Evolutionary conservation across 1,140 invertebrate genomes (phyloP).

Genomic region (Meloidogyne hapla): DNA sequence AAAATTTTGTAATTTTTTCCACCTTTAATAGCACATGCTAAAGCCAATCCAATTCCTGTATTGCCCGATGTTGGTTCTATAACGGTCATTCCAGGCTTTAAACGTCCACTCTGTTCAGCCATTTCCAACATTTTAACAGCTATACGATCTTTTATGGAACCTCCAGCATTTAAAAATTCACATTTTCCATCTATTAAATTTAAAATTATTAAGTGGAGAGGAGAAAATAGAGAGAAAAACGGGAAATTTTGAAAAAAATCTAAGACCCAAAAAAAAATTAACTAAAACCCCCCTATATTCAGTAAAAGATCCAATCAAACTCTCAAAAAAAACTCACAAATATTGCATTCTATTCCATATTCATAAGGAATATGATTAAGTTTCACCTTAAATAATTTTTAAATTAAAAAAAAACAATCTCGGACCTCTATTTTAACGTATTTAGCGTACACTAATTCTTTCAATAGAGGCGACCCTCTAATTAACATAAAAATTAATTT

Average conservation of each 20-base stretch:
- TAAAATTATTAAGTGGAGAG: constrained; percentile 20
- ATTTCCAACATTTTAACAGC: constrained; percentile 89
- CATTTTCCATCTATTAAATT: constrained; percentile 85
- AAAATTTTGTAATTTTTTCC: neutral
- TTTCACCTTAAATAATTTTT: constrained; percentile 60
- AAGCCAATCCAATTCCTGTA: constrained; percentile 84
- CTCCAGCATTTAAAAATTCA: constrained; percentile 95
- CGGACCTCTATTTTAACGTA: too few species aligned
- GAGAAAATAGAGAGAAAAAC: too few species aligned
- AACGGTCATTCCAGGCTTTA: constrained; percentile 36
- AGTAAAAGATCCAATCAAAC: too few species aligned
- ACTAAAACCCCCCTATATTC: too few species aligned
- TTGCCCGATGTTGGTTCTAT: constrained; percentile 68
- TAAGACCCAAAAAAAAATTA: too few species aligned
- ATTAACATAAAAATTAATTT: too few species aligned
- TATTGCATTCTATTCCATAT: constrained; percentile 82
- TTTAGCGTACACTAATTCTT: too few species aligned
- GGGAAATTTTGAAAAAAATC: constrained; percentile 14
- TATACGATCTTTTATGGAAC: constrained; percentile 90
- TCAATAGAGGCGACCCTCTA: too few species aligned
- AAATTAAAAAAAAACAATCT: too few species aligned
- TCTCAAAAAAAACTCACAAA: constrained; percentile 73
- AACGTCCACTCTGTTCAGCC: constrained; percentile 79
- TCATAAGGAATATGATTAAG: constrained; percentile 81
- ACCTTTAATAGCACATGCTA: constrained; percentile 83